These are phyloP conservation scores for Otolemur garnettii DNA, from an alignment of 2,113 vertebrate genomes.

Conservation along the genomic window DNA sequence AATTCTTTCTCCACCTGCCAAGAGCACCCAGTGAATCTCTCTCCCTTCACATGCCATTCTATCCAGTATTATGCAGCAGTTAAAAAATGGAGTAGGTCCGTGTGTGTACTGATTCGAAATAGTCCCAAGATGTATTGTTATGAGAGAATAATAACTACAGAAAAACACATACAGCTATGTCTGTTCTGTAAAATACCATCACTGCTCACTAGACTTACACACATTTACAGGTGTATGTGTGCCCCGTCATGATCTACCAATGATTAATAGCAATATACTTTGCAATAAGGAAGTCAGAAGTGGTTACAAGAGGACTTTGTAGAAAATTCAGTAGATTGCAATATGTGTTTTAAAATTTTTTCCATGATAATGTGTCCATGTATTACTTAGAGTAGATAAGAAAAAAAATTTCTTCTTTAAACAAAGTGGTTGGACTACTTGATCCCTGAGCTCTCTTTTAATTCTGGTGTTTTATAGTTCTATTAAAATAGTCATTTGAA, in stretches of 20 bases:
- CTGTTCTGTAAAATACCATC: not conserved
- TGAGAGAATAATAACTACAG: not conserved
- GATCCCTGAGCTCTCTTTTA: not conserved
- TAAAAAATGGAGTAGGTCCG: not conserved
- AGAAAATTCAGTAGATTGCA: not conserved
- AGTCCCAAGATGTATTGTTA: slow-evolving; percentile 3
- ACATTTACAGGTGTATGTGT: not conserved
- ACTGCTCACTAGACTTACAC: not conserved
- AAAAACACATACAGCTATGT: not conserved
- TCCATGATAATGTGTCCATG: not conserved
- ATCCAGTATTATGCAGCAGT: not conserved
- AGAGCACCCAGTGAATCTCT: too few relatives aligned
- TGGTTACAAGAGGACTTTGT: not conserved
- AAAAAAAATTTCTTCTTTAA: slow-evolving; percentile 27
- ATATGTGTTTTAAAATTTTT: not conserved
- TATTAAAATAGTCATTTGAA: not conserved
- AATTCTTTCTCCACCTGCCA: too few relatives aligned
- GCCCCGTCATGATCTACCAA: not conserved
- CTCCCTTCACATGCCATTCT: too few relatives aligned
- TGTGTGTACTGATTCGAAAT: not conserved
- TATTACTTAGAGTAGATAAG: not conserved
- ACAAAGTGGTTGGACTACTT: not conserved
- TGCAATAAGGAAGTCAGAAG: not conserved
- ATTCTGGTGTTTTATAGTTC: not conserved
- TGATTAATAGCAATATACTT: not conserved